Percentiles rank a stretch among this genome's conserved stretches.
phyloP scores from a whole-genome alignment of 2,888 invertebrate genomes.

The Periphyllus acericola region DNA sequence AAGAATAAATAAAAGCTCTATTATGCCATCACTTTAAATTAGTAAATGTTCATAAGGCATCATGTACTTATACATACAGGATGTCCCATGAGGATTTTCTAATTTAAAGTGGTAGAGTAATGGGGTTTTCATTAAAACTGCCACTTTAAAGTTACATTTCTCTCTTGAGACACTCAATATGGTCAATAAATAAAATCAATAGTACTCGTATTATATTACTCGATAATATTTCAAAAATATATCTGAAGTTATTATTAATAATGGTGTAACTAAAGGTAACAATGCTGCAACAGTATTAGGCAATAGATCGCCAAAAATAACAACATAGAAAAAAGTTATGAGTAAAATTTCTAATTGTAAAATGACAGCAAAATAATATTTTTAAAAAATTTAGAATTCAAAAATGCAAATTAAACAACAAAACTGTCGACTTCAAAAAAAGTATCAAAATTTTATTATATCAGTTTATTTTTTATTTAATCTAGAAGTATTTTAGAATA shows the following conservation, averaged over 20 bases:
- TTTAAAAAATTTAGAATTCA: no score
- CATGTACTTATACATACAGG: not conserved
- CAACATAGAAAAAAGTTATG: not conserved
- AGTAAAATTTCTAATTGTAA: not conserved
- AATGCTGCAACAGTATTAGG: not conserved
- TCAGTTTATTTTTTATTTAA: no score
- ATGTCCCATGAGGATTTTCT: not conserved
- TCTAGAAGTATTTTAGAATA: no score
- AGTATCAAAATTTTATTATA: no score
- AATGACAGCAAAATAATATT: not conserved
- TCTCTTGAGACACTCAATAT: not conserved
- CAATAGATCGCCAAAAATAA: not conserved
- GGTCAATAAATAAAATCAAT: not conserved
- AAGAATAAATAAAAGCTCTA: not conserved
- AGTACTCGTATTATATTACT: not conserved
- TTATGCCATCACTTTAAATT: not conserved
- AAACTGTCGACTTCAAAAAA: no score
- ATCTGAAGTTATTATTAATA: not conserved
- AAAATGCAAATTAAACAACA: no score
- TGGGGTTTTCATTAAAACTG: not conserved
- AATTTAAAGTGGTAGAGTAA: not conserved
- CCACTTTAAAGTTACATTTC: not conserved
- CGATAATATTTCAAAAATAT: not conserved
- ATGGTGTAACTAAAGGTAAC: not conserved
- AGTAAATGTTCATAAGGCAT: not conserved